Evolutionary conservation across 2,113 vertebrate species (phyloP).

Genomic region (Perca fluviatilis): DNA sequence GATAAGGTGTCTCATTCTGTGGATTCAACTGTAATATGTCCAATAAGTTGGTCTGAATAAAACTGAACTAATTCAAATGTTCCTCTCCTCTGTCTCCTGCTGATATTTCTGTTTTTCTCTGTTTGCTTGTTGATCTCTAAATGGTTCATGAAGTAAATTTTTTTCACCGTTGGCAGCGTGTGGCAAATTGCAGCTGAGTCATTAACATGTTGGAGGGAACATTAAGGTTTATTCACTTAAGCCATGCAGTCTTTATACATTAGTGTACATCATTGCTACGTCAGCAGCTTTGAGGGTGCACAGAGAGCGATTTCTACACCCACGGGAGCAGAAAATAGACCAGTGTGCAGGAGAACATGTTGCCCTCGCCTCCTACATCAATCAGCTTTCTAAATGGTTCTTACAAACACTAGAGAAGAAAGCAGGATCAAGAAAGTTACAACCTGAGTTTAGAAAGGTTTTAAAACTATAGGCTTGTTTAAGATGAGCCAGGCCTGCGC

Average conservation of each 20-base stretch:
- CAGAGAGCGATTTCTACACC: neutral
- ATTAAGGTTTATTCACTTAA: neutral
- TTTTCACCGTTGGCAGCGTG: neutral
- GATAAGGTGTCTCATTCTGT: too few relatives aligned
- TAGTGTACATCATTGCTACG: neutral
- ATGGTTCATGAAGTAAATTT: neutral
- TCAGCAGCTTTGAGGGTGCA: neutral
- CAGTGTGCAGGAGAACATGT: too few relatives aligned
- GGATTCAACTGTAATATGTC: too few relatives aligned
- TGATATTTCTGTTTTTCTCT: neutral
- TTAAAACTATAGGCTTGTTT: too few relatives aligned
- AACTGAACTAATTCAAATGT: too few relatives aligned
- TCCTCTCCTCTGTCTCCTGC: neutral
- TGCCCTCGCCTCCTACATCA: too few relatives aligned
- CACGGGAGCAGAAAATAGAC: neutral
- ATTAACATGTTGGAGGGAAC: neutral
- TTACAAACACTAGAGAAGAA: too few relatives aligned
- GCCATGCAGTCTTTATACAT: neutral
- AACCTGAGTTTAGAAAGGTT: too few relatives aligned
- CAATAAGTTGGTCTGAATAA: too few relatives aligned
- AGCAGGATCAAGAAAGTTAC: too few relatives aligned
- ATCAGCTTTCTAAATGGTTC: too few relatives aligned
- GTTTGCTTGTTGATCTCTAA: neutral
- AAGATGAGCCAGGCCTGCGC: too few relatives aligned
- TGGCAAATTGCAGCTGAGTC: neutral